Evolutionary conservation across 2,888 invertebrate species (phyloP).

Genomic region (Drosophila rubida): DNA sequence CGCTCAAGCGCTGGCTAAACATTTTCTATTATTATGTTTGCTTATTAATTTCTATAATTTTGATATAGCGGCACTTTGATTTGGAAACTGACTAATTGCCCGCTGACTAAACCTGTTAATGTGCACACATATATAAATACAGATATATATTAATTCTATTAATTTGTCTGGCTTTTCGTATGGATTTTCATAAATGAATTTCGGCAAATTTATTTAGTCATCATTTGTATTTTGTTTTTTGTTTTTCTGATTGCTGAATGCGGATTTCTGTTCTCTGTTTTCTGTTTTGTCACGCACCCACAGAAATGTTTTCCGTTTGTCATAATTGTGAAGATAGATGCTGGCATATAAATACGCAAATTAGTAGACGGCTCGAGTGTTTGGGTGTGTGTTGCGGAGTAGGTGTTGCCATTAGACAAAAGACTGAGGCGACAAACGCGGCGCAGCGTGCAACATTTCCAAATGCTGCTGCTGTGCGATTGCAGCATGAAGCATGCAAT

Average conservation of each 20-base stretch:
- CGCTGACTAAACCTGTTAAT: constrained; percentile 41
- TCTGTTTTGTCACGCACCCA: constrained; percentile 59
- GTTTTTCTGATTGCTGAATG: constrained; percentile 11
- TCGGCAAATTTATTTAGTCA: constrained; percentile 39
- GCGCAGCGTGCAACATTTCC: constrained; percentile 43
- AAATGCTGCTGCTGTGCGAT: constrained; percentile 39
- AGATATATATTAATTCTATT: constrained; percentile 30
- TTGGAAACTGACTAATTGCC: constrained; percentile 43
- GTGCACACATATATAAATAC: constrained; percentile 28
- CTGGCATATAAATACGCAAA: constrained; percentile 40
- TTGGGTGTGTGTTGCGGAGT: constrained; percentile 22
- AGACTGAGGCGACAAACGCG: constrained; percentile 58
- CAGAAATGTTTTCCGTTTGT: constrained; percentile 63
- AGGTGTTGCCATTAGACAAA: constrained; percentile 39
- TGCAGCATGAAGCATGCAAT: constrained; percentile 70
- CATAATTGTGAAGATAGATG: constrained; percentile 35
- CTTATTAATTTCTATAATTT: constrained; percentile 24
- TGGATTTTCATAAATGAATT: constrained; percentile 26
- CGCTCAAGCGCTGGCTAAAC: not conserved
- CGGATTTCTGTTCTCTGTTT: not conserved
- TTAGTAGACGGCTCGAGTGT: constrained; percentile 3
- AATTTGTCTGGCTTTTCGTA: constrained; percentile 23
- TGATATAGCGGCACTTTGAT: constrained; percentile 32
- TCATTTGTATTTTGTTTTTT: constrained; percentile 18
- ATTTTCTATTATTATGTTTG: constrained; percentile 10